phyloP scores from a whole-genome alignment of 1,140 invertebrate species.

The Harpegnathos saltator region DNA sequence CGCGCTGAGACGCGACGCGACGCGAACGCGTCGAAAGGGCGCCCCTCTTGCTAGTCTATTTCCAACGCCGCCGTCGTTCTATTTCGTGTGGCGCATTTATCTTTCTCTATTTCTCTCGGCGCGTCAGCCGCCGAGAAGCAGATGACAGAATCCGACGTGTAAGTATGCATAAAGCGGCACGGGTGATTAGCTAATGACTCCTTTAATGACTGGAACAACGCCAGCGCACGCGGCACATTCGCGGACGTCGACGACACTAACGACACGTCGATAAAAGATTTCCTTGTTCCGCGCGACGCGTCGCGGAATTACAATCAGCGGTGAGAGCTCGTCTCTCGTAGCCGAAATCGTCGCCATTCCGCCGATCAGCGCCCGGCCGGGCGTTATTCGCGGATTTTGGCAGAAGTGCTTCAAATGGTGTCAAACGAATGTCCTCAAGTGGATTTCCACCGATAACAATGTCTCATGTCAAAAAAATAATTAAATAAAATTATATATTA shows the following conservation, averaged over 20 bases:
- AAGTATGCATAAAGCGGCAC: conserved; percentile 69
- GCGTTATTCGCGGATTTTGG: conserved; percentile 32
- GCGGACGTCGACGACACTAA: conserved; percentile 51
- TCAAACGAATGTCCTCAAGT: too few relatives aligned
- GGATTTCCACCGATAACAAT: too few relatives aligned
- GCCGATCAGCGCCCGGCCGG: conserved; percentile 1
- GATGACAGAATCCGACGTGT: conserved; percentile 64
- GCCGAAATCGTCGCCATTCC: conserved; percentile 23
- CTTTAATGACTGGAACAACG: conserved; percentile 65
- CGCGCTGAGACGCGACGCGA: not conserved
- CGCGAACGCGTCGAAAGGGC: not conserved
- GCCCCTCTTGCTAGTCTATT: conserved; percentile 46
- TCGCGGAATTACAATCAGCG: conserved; percentile 31
- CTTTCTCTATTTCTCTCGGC: conserved; percentile 59
- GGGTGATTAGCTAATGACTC: conserved; percentile 73
- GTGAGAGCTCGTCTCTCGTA: conserved; percentile 20
- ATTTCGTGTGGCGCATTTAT: conserved; percentile 54
- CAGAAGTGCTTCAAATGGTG: conserved; percentile 9
- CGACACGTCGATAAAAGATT: conserved; percentile 73
- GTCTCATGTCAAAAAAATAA: too few relatives aligned
- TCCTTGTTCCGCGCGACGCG: conserved; percentile 54
- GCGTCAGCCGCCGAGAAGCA: conserved; percentile 37
- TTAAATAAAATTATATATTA: too few relatives aligned
- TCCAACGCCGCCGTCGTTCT: conserved; percentile 39
- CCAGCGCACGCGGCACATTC: conserved; percentile 57